Base-by-base conservation (phyloP, 35 echinoderm and acorn worm genomes). In the Chiridota heheva region DNA sequence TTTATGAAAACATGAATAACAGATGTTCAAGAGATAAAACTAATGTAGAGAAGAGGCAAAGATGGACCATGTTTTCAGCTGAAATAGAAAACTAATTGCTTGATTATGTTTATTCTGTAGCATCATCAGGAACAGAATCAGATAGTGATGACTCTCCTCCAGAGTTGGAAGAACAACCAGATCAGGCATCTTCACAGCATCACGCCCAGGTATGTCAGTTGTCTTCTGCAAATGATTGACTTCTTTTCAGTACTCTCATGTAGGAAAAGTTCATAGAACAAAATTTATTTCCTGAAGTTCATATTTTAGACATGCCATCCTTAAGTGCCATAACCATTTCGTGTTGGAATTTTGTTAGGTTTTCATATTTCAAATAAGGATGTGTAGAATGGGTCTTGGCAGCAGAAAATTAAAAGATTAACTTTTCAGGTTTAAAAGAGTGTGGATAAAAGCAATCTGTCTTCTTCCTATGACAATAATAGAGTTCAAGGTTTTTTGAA, bases 111-210 rank as follows among this genome's bases (percentile, higher is more conserved):
- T 77, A 2, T n/a, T 37, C 43, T 42, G 34, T 40, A 81, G 76
- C 47, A 10, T 80, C 86, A 58, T 81, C 86, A 20, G 84, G 63
- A 18, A 77, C 84, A 24, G 84, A 86, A 49, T 81, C 86, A 22
- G 86, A 81, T 38, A 81, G 65, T 81, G 86, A 65, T n/a, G 77
- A 69, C 15, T 76, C 20, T 38, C 65, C 81, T 34, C 76, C 86
- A 4, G 86, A 88, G 7, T 46, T 88, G 36, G 86, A 88, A 49
- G 77, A 81, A 37, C 81, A 84, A 46, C 61, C 61, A 70, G 61
- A 60, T 31, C 30, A 83, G 31, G 80, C 65, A 33, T 63, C 80
- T 22, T 47, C 63, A 69, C 26, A 70, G 38, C 56, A 58, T 3
- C 78, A 78, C 40, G 46, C 28, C 36, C 74, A 78, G 74, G 74